A percentile compares a stretch with the other conserved stretches of the same genome.
These are phyloP conservation scores for Drosophila aldrichi DNA, from an alignment of 2,888 invertebrate species.

Conservation along the genomic window DNA sequence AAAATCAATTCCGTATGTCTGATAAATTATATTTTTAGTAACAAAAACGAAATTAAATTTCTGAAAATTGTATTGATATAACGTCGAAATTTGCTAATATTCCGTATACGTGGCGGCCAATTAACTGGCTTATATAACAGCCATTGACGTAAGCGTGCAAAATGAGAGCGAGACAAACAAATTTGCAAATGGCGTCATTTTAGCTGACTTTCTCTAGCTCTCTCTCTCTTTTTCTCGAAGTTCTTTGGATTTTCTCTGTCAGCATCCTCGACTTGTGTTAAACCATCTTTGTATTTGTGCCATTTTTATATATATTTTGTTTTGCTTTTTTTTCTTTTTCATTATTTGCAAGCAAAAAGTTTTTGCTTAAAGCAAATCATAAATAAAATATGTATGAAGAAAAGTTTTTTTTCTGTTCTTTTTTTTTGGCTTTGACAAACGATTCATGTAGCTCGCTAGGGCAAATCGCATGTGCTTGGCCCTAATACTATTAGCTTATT, in stretches of 20 bases:
- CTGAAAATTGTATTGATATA: too few relatives aligned
- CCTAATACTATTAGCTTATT: constrained; percentile 42
- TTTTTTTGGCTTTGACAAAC: constrained; percentile 27
- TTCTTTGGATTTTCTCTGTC: not conserved
- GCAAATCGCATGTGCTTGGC: constrained; percentile 10
- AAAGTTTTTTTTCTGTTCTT: constrained; percentile 1
- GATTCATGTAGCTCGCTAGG: constrained; percentile 1
- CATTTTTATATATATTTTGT: constrained; percentile 5
- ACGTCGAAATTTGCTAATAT: not conserved
- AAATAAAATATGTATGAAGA: constrained; percentile 21
- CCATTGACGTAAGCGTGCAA: constrained; percentile 55
- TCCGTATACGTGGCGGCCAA: constrained; percentile 25
- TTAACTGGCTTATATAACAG: constrained; percentile 46
- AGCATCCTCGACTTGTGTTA: too few relatives aligned
- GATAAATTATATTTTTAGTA: not conserved
- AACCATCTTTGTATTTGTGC: constrained; percentile 42
- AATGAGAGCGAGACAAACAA: constrained; percentile 30
- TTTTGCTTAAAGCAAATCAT: constrained; percentile 20
- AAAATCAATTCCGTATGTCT: not conserved
- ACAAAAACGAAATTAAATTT: not conserved
- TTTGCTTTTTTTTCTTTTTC: not conserved
- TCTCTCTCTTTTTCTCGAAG: not conserved
- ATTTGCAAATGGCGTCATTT: constrained; percentile 57
- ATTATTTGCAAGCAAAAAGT: constrained; percentile 9
- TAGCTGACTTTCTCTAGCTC: not conserved